These are phyloP conservation scores for Mugil cephalus DNA, from an alignment of 2,113 vertebrate genomes.

Conservation along the genomic window DNA sequence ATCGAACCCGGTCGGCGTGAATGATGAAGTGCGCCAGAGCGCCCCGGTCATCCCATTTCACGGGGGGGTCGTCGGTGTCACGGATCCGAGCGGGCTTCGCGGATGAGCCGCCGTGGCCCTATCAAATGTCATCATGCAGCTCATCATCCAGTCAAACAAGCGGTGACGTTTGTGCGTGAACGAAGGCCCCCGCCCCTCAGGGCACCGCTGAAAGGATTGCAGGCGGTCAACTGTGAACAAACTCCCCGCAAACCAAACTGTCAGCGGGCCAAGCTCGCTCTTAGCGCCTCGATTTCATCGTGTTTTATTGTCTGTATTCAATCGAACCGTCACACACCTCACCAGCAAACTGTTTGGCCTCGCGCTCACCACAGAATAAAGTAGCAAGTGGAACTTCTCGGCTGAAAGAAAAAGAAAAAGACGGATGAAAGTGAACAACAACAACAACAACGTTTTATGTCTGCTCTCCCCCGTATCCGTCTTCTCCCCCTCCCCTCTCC, in stretches of 20 bases:
- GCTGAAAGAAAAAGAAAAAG: conserved; percentile 24
- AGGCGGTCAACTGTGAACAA: conserved; percentile 28
- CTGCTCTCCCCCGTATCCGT: conserved; percentile 5
- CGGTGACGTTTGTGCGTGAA: not conserved
- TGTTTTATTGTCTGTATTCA: conserved; percentile 9
- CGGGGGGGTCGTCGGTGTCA: conserved; percentile 3
- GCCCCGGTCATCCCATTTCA: conserved; percentile 20
- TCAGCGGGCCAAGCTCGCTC: no score
- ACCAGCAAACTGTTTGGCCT: conserved; percentile 31
- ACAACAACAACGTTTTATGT: conserved; percentile 34
- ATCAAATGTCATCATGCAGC: conserved; percentile 40
- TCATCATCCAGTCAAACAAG: conserved; percentile 7
- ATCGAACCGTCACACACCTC: not conserved
- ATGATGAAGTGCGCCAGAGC: not conserved
- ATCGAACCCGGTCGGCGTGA: conserved; percentile 18
- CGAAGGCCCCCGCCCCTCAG: not conserved
- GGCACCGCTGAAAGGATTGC: conserved; percentile 23
- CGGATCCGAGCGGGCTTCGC: conserved; percentile 3
- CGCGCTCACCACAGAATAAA: conserved; percentile 9
- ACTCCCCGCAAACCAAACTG: conserved; percentile 21
- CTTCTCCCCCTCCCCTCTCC: not conserved
- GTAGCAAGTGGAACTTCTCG: conserved; percentile 39
- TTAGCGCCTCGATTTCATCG: not conserved
- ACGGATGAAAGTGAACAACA: conserved; percentile 58
- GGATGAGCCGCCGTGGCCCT: conserved; percentile 14